phyloP scores from a whole-genome alignment of 1,140 invertebrate species.

The Pseudomyrmex flavicornis region DNA sequence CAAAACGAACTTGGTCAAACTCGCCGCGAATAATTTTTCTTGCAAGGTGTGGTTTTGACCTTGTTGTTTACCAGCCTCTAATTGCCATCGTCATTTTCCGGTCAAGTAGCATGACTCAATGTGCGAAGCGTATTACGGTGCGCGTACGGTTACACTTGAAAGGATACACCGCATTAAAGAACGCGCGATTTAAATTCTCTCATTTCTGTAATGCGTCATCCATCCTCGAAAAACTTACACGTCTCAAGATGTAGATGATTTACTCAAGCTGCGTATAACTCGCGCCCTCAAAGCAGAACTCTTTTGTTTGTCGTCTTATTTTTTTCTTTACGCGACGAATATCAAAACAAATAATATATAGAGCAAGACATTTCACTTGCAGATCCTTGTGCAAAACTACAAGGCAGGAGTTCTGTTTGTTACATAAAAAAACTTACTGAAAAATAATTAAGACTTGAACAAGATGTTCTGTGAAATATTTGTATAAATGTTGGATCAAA shows the following conservation, averaged over 20 bases:
- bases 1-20: slow-evolving; percentile 1
- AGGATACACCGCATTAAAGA: slow-evolving; percentile 44
- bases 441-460: no score
- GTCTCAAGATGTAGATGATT: neutral
- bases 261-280: neutral
- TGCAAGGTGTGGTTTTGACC: slow-evolving; percentile 74
- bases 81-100: slow-evolving; percentile 71
- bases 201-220: slow-evolving; percentile 36
- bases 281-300: neutral
- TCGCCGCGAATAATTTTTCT: slow-evolving; percentile 18
- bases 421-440: no score
- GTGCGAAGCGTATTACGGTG: neutral
- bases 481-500: no score
- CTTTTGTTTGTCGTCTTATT: neutral
- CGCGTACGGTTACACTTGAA: neutral
- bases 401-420: no score
- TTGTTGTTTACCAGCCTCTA: slow-evolving; percentile 63
- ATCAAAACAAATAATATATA: neutral
- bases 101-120: slow-evolving; percentile 70
- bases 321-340: neutral
- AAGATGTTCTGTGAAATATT: no score
- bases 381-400: no score
- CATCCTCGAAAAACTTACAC: neutral
- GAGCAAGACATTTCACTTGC: neutral
- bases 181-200: slow-evolving; percentile 1